Evolutionary conservation across 2,888 invertebrate species (phyloP).

Genomic region (Drosophila borborema): DNA sequence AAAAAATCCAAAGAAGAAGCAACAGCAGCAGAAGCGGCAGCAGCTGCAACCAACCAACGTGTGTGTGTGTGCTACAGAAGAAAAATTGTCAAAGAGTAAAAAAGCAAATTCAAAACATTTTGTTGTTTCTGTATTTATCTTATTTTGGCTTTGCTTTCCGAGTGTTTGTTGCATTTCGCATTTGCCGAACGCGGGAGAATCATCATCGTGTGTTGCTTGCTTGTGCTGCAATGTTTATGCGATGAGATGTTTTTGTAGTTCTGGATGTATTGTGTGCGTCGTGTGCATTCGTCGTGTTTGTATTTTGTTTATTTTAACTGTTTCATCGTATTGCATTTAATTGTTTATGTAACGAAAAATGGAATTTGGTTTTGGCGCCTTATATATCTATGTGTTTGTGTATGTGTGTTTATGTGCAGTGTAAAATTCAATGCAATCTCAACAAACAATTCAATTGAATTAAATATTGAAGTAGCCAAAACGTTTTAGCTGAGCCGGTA

Average conservation of each 20-base stretch:
- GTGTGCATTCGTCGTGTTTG: constrained; percentile 24
- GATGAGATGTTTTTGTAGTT: not conserved
- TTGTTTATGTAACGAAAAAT: constrained; percentile 56
- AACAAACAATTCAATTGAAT: not conserved
- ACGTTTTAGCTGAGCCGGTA: constrained; percentile 6
- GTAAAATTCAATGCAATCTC: not conserved
- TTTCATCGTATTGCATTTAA: constrained; percentile 25
- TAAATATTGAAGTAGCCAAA: not conserved
- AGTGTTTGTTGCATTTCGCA: constrained; percentile 33
- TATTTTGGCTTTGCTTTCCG: constrained; percentile 15
- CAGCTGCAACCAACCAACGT: constrained; percentile 14
- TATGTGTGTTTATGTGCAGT: not conserved
- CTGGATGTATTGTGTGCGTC: constrained; percentile 5
- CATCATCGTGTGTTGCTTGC: constrained; percentile 10
- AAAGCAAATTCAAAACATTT: constrained; percentile 23
- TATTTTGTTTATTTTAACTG: constrained; percentile 55
- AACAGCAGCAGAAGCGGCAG: constrained; percentile 52
- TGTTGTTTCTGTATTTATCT: constrained; percentile 23
- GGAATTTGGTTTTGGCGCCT: constrained; percentile 23
- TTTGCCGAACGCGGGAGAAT: constrained; percentile 43
- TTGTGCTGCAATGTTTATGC: constrained; percentile 7
- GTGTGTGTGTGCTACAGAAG: constrained; percentile 25
- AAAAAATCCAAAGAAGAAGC: constrained; percentile 60
- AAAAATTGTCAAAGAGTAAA: constrained; percentile 42
- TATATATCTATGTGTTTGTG: not conserved